phyloP scores from a whole-genome alignment of 2,113 vertebrate genomes.

The Brachypodius melanocephalos region DNA sequence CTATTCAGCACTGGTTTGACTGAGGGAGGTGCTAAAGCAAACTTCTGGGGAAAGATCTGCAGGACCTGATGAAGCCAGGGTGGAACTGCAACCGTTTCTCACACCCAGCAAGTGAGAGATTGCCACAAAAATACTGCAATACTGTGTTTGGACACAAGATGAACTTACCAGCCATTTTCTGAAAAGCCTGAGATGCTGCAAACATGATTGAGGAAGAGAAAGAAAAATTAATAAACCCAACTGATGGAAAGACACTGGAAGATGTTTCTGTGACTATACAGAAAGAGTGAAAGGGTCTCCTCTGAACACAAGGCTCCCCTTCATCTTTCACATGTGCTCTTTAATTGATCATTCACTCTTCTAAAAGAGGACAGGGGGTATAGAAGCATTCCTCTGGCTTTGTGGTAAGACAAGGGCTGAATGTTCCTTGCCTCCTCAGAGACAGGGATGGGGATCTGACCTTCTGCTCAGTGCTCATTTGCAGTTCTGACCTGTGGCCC shows the following conservation, averaged over 20 bases:
- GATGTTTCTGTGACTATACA: not conserved
- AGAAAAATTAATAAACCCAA: not conserved
- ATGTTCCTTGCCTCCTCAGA: not conserved
- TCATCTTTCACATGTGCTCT: not conserved
- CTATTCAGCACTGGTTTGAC: rapidly evolving
- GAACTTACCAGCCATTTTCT: not conserved
- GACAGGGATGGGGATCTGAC: not conserved
- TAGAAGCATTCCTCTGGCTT: not conserved
- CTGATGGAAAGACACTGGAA: not conserved
- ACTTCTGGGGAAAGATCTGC: not conserved
- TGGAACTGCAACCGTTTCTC: not conserved
- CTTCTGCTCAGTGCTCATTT: not conserved
- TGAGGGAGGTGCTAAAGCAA: not conserved
- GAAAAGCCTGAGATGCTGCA: not conserved
- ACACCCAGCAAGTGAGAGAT: not conserved
- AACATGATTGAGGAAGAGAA: not conserved
- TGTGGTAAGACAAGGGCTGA: not conserved
- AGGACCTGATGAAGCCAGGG: not conserved
- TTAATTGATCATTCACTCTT: not conserved
- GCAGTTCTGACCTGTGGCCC: not conserved
- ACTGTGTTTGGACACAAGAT: not conserved
- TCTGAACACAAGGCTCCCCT: not conserved
- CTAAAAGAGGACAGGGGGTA: not conserved
- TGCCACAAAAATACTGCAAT: not conserved
- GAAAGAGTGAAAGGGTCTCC: not conserved